Conservation (phyloP, 2,113 vertebrate genomes). For the Vanacampus margaritifer region DNA sequence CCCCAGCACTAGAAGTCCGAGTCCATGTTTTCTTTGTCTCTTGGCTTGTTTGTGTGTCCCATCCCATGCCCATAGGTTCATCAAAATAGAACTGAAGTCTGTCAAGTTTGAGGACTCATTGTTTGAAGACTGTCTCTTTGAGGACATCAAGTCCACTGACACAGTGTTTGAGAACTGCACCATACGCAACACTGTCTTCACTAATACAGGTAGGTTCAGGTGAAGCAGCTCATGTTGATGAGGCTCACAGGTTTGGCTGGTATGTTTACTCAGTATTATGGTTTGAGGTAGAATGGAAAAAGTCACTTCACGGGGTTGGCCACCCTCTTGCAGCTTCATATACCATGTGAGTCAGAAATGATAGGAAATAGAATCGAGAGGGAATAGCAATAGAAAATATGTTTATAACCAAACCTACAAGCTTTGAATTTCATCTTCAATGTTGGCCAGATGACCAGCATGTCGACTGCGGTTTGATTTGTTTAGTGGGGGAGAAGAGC, state of each 20-base stretch:
- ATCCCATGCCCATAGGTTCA: conserved; percentile 79
- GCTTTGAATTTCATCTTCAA: too few species aligned
- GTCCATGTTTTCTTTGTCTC: conserved; percentile 40
- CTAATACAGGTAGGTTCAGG: conserved; percentile 82
- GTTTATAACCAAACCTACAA: too few species aligned
- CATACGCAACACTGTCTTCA: conserved; percentile 82
- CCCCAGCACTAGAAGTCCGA: conserved; percentile 44
- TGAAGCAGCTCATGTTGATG: background rate
- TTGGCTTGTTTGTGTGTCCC: conserved; percentile 37
- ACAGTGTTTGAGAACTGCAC: conserved; percentile 94
- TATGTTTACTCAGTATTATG: background rate
- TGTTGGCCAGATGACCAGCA: too few species aligned
- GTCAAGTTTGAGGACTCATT: conserved; percentile 89
- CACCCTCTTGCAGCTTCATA: background rate
- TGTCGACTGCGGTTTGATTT: too few species aligned
- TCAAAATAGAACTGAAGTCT: conserved; percentile 89
- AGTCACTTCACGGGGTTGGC: background rate
- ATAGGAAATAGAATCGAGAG: too few species aligned
- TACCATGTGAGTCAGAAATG: background rate
- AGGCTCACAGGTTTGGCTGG: background rate
- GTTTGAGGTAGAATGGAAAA: background rate
- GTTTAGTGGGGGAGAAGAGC: too few species aligned
- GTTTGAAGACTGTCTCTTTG: conserved; percentile 90
- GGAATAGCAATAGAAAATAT: too few species aligned
- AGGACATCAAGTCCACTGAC: conserved; percentile 86